Evolutionary conservation across 2,888 invertebrate genomes (phyloP), one percentile per base, ranked within the genome.

Genomic region (Meganola albula): DNA sequence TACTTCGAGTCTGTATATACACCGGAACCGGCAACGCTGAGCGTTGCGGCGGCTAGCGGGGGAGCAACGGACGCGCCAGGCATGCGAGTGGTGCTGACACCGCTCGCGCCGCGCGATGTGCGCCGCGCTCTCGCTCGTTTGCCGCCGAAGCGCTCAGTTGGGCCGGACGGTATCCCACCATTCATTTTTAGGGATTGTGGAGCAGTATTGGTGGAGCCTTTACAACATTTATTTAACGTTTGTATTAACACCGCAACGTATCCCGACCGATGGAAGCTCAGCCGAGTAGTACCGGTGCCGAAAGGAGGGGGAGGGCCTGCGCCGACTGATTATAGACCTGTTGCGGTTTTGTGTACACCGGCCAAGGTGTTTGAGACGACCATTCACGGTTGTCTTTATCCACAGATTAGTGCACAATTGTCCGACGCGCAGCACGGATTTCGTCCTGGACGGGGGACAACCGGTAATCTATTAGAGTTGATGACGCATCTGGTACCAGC

Each of bases 91-190:
- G 26, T 27, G 8, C 8, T 27, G 10, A 27, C n/a, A 8, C 16
- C 12, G 1, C 3, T 27, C 16, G 1, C 27, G 10, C 3, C 10
- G 10, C 20, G 10, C 2, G 33, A 33, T 13, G 27, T 33, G 7
- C 11, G 12, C 10, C 6, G n/a, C 13, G 27, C 29, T 2, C 24
- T 29, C 8, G 24, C 29, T 13, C 27, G 23, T 2, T 18, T 23
- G 22, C 26, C 23, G 10, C 23, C 35, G 1, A 35, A 35, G 10
- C 26, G 35, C n/a, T 35, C 35, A 2, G 26, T 22, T 2, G 35
- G 30, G 4, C 35, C 31, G 2, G 35, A 35, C 23, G 27, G 30
- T 12, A 31, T 35, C 4, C 35, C 35, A 1, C n/a, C 10, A 3
- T 35, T 21, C 3, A 22, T 35, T 22, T 30, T 35, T 30, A 35